phyloP scores from a whole-genome alignment of 2,888 invertebrate genomes.

The Iphiclides podalirius region DNA sequence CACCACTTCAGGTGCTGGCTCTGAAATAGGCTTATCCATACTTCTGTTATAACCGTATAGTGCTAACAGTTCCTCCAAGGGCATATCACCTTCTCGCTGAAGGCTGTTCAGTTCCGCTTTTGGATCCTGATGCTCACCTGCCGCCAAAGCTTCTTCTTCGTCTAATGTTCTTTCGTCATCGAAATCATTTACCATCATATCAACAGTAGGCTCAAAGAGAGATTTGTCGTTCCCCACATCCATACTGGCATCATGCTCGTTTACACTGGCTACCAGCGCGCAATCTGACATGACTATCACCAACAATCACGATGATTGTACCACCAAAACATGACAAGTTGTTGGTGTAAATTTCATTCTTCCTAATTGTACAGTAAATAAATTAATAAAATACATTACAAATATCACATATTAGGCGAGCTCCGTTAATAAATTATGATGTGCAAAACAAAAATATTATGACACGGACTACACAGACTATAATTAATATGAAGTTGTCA shows the following conservation, averaged over 20 bases:
- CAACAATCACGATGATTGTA: slow-evolving; percentile 47
- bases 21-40: slow-evolving; percentile 62
- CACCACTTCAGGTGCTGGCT: slow-evolving; percentile 53
- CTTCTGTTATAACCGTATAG: slow-evolving; percentile 88
- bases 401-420: slow-evolving; percentile 47
- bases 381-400: slow-evolving; percentile 52
- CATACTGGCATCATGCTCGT: slow-evolving; percentile 78
- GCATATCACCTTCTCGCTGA: slow-evolving; percentile 97
- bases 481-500: slow-evolving; percentile 19
- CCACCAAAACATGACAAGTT: slow-evolving; percentile 56
- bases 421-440: slow-evolving; percentile 41
- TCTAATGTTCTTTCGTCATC: slow-evolving; percentile 98
- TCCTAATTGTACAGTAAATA: slow-evolving; percentile 36
- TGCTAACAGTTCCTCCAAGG: slow-evolving; percentile 93
- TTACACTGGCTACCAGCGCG: slow-evolving; percentile 76
- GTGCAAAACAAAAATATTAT: slow-evolving; percentile 77
- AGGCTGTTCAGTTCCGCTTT: slow-evolving; percentile 93
- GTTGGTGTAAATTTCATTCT: slow-evolving; percentile 27
- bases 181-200: slow-evolving; percentile 98
- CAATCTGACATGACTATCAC: slow-evolving; percentile 78
- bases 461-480: slow-evolving; percentile 50
- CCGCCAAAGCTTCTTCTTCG: slow-evolving; percentile 97
- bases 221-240: slow-evolving; percentile 78
- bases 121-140: slow-evolving; percentile 90
- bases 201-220: slow-evolving; percentile 94